Conservation (phyloP, 2,113 vertebrate species). For the Pantherophis guttatus region DNA sequence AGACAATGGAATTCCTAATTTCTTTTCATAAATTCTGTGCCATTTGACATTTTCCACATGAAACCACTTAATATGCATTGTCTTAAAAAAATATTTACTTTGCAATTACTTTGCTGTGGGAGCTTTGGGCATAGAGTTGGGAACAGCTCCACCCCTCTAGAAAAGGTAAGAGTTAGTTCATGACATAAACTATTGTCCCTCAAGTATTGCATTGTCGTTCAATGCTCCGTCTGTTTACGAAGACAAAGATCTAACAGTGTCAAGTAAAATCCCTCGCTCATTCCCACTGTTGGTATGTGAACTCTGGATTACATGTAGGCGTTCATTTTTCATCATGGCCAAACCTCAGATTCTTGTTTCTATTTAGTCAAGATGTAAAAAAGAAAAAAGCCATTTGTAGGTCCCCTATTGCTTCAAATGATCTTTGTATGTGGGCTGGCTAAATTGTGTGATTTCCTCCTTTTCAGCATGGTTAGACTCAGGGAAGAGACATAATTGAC, state of each 20-base stretch:
- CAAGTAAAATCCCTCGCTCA: background rate
- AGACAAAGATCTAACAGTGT: slow-evolving; percentile 4
- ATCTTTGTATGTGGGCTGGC: background rate
- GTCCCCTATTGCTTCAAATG: background rate
- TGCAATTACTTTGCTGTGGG: background rate
- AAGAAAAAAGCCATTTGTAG: background rate
- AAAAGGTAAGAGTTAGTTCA: background rate
- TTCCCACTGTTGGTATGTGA: background rate
- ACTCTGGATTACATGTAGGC: slow-evolving; percentile 14
- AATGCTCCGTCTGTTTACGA: background rate
- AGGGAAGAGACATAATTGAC: background rate
- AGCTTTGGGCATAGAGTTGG: background rate
- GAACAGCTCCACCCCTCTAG: background rate
- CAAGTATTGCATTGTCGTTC: background rate
- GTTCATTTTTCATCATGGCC: background rate
- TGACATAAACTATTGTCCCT: background rate
- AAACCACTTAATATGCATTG: background rate
- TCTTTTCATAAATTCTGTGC: background rate
- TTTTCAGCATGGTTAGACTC: background rate
- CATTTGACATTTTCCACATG: background rate
- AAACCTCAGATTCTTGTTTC: background rate
- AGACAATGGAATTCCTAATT: background rate
- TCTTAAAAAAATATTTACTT: background rate
- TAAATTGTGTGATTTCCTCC: background rate
- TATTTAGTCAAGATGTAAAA: background rate